These are phyloP conservation scores for Drosophila suzukii DNA, from an alignment of 1,140 invertebrate species.

Conservation along the genomic window DNA sequence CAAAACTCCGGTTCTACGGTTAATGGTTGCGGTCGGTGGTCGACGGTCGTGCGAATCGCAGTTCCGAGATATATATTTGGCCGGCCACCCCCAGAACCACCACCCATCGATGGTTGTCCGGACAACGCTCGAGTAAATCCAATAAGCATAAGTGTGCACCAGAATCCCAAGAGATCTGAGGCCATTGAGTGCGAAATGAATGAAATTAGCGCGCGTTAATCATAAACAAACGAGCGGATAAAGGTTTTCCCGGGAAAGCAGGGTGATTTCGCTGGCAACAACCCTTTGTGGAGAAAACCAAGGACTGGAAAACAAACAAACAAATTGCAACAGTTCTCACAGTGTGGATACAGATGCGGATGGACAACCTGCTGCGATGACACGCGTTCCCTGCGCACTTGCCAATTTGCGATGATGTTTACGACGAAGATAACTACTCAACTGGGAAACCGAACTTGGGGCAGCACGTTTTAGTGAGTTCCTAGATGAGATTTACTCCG, in stretches of 20 bases:
- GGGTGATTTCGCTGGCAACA: slow-evolving; percentile 4
- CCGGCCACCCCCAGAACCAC: slow-evolving; percentile 9
- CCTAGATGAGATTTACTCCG: not conserved
- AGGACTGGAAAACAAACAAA: slow-evolving; percentile 43
- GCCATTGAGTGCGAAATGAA: slow-evolving; percentile 70
- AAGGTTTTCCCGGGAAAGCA: slow-evolving; percentile 1
- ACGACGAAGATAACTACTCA: slow-evolving; percentile 67
- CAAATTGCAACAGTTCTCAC: slow-evolving; percentile 81
- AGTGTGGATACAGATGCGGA: not conserved
- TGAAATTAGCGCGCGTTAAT: slow-evolving; percentile 81
- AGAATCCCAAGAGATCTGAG: slow-evolving; percentile 51
- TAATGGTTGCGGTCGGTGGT: slow-evolving; percentile 53
- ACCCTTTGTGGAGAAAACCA: slow-evolving; percentile 37
- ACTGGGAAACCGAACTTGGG: slow-evolving; percentile 46
- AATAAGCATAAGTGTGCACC: slow-evolving; percentile 72
- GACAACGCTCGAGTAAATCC: slow-evolving; percentile 50
- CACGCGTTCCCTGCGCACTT: slow-evolving; percentile 68
- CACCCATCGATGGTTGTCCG: not conserved
- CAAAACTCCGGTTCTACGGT: slow-evolving; percentile 24
- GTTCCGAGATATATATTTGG: slow-evolving; percentile 36
- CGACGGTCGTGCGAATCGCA: slow-evolving; percentile 57
- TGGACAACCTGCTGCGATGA: slow-evolving; percentile 62
- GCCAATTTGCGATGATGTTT: slow-evolving; percentile 58
- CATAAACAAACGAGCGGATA: slow-evolving; percentile 67
- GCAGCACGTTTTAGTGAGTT: slow-evolving; percentile 18